These are phyloP conservation scores for Haemorhous mexicanus DNA, from an alignment of 2,113 vertebrate species.

Conservation along the genomic window DNA sequence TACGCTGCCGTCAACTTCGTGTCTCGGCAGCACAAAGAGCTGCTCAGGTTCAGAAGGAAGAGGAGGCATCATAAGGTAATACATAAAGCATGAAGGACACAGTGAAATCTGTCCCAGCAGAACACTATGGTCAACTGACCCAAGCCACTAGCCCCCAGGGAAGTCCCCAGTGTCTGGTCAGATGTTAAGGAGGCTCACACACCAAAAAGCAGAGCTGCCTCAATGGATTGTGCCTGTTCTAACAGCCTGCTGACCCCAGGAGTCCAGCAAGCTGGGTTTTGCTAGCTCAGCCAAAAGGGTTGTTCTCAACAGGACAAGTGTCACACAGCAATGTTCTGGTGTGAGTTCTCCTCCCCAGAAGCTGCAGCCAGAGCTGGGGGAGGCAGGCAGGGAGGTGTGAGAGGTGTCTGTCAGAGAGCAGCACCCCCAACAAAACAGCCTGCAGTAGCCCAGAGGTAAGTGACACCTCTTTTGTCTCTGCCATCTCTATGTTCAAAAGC, in stretches of 20 bases:
- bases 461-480: slow-evolving; percentile 15
- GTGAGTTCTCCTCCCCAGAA: background rate
- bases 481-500: background rate
- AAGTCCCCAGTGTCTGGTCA: background rate
- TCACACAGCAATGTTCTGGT: background rate
- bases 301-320: background rate
- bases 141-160: background rate
- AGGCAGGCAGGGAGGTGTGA: background rate
- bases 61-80: slow-evolving; percentile 95
- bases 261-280: background rate
- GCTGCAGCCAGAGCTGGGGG: background rate
- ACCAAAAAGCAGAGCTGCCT: background rate
- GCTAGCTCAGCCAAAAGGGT: background rate
- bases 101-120: background rate
- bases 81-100: slow-evolving; percentile 18
- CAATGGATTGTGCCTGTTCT: background rate
- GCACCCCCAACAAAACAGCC: background rate
- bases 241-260: background rate
- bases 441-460: slow-evolving; percentile 13
- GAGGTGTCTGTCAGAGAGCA: background rate
- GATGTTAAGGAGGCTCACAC: background rate
- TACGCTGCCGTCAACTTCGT: slow-evolving; percentile 98
- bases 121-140: background rate
- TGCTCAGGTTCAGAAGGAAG: slow-evolving; percentile 95
- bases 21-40: slow-evolving; percentile 98